These are phyloP conservation scores for Rhipidura dahli DNA, from an alignment of 2,113 vertebrate species.

Conservation along the genomic window DNA sequence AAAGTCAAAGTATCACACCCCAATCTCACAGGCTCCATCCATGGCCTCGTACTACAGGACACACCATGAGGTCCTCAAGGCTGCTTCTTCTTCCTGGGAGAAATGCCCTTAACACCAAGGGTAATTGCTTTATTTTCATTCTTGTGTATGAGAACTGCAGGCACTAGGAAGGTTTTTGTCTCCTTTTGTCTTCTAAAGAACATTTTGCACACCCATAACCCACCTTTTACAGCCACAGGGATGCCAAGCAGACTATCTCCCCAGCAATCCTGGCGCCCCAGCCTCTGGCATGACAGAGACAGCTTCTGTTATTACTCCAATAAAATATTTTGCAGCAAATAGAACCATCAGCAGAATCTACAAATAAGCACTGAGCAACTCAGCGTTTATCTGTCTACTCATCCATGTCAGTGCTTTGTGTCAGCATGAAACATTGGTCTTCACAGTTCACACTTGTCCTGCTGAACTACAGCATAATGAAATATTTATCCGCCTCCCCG, in stretches of 20 bases:
- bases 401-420: constrained; percentile 49
- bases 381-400: constrained; percentile 52
- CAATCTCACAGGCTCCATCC: not conserved
- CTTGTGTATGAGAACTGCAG: not conserved
- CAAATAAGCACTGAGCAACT: constrained; percentile 30
- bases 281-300: not conserved
- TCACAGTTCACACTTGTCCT: constrained; percentile 37
- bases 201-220: not conserved
- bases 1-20: not conserved
- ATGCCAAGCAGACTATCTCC: not conserved
- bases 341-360: constrained; percentile 56
- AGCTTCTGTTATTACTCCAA: constrained; percentile 1
- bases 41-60: not conserved
- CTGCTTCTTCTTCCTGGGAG: no score
- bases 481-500: constrained; percentile 24
- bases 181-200: not conserved
- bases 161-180: not conserved
- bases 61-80: not conserved
- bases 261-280: fast-evolving
- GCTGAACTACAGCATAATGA: constrained; percentile 30
- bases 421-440: constrained; percentile 45
- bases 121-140: not conserved
- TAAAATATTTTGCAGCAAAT: constrained; percentile 47
- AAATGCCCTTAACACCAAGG: not conserved
- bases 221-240: not conserved